Evolutionary conservation across 2,797 vertebrate genomes (phyloP).

Genomic region (Salmo trutta): DNA sequence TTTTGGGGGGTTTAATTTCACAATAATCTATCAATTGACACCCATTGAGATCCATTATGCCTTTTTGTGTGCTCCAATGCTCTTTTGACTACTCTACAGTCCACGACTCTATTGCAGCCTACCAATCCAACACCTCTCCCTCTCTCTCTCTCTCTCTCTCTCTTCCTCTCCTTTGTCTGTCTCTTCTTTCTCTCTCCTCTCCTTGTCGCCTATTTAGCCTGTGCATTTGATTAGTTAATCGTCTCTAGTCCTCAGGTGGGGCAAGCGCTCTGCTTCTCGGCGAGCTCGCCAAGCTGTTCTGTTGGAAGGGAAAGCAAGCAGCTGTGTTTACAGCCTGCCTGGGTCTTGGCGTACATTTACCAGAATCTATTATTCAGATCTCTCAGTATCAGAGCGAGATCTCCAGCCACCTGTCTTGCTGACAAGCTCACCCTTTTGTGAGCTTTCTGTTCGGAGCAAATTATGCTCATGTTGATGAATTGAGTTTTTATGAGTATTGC

Average conservation of each 20-base stretch:
- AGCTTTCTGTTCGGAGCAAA: slow-evolving; percentile 99
- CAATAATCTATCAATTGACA: slow-evolving; percentile 42
- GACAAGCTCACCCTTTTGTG: slow-evolving; percentile 99
- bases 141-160: slow-evolving; percentile 48
- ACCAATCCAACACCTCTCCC: slow-evolving; percentile 57
- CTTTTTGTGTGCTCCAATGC: slow-evolving; percentile 21
- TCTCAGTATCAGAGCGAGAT: slow-evolving; percentile 99
- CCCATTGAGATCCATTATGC: slow-evolving; percentile 61
- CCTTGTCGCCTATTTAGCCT: slow-evolving; percentile 77
- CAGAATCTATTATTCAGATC: slow-evolving; percentile 99
- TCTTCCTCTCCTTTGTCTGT: slow-evolving; percentile 62
- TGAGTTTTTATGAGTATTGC: slow-evolving; percentile 98
- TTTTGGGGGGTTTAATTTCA: slow-evolving; percentile 42
- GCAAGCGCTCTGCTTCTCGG: slow-evolving; percentile 86
- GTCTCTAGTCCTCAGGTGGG: slow-evolving; percentile 97
- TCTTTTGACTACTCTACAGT: slow-evolving; percentile 17
- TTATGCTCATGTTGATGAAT: slow-evolving; percentile 99
- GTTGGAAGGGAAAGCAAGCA: slow-evolving; percentile 99
- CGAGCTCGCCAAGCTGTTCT: slow-evolving; percentile 98
- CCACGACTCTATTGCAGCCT: slow-evolving; percentile 1
- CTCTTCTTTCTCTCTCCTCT: slow-evolving; percentile 59
- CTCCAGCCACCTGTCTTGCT: slow-evolving; percentile 99
- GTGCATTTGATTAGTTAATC: slow-evolving; percentile 84
- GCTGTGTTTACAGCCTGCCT: slow-evolving; percentile 99
- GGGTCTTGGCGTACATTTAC: slow-evolving; percentile 99